A percentile compares a stretch with the other conserved stretches of the same genome.
These are phyloP conservation scores for Polypedilum vanderplanki DNA, from an alignment of 1,140 invertebrate species.

Conservation along the genomic window DNA sequence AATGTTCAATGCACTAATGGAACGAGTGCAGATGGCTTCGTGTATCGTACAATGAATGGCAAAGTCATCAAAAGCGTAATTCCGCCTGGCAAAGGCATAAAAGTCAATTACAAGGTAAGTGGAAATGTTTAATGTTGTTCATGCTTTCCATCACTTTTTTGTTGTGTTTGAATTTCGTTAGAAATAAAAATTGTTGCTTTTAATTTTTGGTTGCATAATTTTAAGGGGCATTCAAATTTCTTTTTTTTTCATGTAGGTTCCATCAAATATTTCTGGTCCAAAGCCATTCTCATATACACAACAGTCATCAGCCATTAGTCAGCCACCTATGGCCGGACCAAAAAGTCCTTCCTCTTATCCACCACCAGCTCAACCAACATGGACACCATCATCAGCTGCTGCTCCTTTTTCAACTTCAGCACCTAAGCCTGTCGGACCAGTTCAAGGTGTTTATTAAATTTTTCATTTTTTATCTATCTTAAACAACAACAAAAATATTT, in stretches of 20 bases:
- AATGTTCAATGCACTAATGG: neutral
- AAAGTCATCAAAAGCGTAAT: conserved; percentile 43
- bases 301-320: conserved; percentile 23
- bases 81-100: conserved; percentile 41
- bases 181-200: neutral
- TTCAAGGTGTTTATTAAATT: conserved; percentile 21
- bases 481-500: neutral
- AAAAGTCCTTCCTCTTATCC: conserved; percentile 42
- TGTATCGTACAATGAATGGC: conserved; percentile 42
- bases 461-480: neutral
- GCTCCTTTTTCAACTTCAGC: neutral
- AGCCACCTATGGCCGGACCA: conserved; percentile 37
- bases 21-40: conserved; percentile 29
- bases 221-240: neutral
- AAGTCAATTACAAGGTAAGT: conserved; percentile 40
- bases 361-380: conserved; percentile 32
- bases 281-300: conserved; percentile 34
- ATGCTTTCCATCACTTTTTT: conserved; percentile 10
- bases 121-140: neutral
- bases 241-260: neutral
- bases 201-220: conserved; percentile 22
- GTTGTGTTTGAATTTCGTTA: neutral
- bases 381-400: conserved; percentile 25
- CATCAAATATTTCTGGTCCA: conserved; percentile 34
- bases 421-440: conserved; percentile 3